Evolutionary conservation across 2,888 invertebrate species (phyloP), one percentile per base, ranked within the genome.

Genomic region (Chromoteleia sp.): DNA sequence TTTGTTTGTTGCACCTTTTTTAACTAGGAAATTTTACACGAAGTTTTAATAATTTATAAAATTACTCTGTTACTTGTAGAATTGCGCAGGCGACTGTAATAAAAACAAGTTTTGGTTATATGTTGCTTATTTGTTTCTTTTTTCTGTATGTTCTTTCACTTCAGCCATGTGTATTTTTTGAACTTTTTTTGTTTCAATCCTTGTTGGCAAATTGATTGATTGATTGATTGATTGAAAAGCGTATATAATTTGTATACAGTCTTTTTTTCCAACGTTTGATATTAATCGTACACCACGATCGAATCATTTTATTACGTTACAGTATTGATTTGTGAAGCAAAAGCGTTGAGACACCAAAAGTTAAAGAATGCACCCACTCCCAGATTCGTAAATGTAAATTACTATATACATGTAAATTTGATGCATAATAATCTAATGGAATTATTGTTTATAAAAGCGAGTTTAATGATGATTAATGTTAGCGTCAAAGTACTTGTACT

Each of bases 51-150:
- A 21, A 63, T 58, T 78, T 73, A 73, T 21, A 48, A 48, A 48
- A 48, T 21, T 15, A 17, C 43, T 67, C 50, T 59, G 65, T 79
- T 79, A 79, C 36, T 79, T 79, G 73, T 73, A 79, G 36, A 48
- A 21, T 56, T 67, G 39, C 41, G 39, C 50, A 58, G 56, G 15
- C 50, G 50, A 68, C 33, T 68, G 61, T 59, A 74, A 56, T 68
- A 80, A 80, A 65, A 68, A 80, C 21, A 25, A 29, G 45, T 48
- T 61, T 56, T 61, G 48, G 45, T 63, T 80, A 50, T 52, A 58
- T 56, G 61, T 74, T 68, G 50, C 39, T 68, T 74, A 52, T 63
- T 80, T 74, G 36, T 58, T n/a, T 61, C 7, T 39, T 15, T 45
- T 21, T 36, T 36, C 45, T 43, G 7, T 17, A 29, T 43, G 29